Base-by-base conservation (phyloP, 2,888 invertebrate genomes). In the Busseola fusca region DNA sequence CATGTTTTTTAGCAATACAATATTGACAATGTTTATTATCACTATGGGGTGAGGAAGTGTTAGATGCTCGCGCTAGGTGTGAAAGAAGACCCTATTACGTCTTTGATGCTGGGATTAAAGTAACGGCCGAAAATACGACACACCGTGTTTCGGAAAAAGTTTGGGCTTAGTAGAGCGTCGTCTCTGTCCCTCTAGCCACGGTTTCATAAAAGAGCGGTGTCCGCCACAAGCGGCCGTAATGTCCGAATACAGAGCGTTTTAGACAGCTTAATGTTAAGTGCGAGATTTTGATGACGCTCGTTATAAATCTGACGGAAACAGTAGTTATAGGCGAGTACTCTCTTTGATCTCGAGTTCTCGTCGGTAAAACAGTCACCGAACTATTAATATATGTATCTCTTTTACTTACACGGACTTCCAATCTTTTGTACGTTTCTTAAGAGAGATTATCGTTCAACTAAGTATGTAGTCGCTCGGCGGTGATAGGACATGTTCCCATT, bases 1-100 rank as follows among this genome's bases (percentile, higher is more conserved):
- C 25, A 45, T 42, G 10, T 63, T 42, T 72, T 48, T 57, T 57
- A 57, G 67, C 16, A 12, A 52, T 62, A 63, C 18, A 56, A 56
- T n/a, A 27, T 37, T 62, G 37, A 40, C 71, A 45, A 25, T 60
- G 16, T 30, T 57, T 62, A 9, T 48, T 48, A 25, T 40, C 4
- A 48, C 4, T 1, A 52, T n/a, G 58, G 3, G n/a, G 25, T 30
- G 27, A 72, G 27, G 14, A 37, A 37, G 7, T 54, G 14, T 25
- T 37, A 16, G 6, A 40, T 54, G 25, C 18, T 27, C 14, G 30
- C 56, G 21, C 42, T 52, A 63, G 62, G n/a, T 27, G 21, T 64
- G 48, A 63, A 65, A 64, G 34, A 72, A 66, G n/a, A 6, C 34
- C 52, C n/a, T 54, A 45, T 65, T 59, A 76, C 62, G 30, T 62